A percentile compares a stretch with the other conserved stretches of the same genome.
Conservation (phyloP, 2,888 invertebrate species). For the Bibio marci region DNA sequence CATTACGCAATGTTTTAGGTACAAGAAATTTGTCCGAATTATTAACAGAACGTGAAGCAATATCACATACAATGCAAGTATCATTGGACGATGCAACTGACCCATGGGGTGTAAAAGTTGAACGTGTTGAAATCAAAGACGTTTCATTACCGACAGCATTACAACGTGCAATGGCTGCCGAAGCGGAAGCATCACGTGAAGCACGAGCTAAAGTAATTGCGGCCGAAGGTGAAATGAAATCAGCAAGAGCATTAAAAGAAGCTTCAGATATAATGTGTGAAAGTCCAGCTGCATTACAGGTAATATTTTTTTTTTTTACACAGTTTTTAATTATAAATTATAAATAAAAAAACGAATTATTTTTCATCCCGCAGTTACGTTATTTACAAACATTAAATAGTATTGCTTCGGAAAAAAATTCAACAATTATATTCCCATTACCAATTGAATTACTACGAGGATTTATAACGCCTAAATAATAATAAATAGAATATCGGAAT, state of each 20-base stretch:
- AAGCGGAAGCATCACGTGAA: slow-evolving; percentile 64
- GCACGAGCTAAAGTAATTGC: slow-evolving; percentile 67
- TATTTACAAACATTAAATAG: slow-evolving; percentile 80
- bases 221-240: slow-evolving; percentile 70
- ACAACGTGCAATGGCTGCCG: slow-evolving; percentile 69
- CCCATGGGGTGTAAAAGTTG: slow-evolving; percentile 87
- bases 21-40: slow-evolving; percentile 84
- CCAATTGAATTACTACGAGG: slow-evolving; percentile 61
- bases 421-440: slow-evolving; percentile 84
- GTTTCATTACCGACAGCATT: slow-evolving; percentile 59
- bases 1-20: slow-evolving; percentile 77
- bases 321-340: slow-evolving; percentile 1
- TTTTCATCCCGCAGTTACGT: slow-evolving; percentile 56
- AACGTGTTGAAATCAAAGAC: slow-evolving; percentile 85
- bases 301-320: slow-evolving; percentile 6
- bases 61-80: slow-evolving; percentile 79
- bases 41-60: slow-evolving; percentile 77
- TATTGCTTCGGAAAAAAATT: slow-evolving; percentile 88
- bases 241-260: slow-evolving; percentile 63
- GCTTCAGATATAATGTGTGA: slow-evolving; percentile 65
- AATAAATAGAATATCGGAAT: too few species aligned
- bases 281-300: slow-evolving; percentile 50
- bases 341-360: slow-evolving; percentile 3
- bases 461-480: not conserved
- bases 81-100: slow-evolving; percentile 63